These are phyloP conservation scores for Apoda limacodes DNA, from an alignment of 2,888 invertebrate species.

Conservation along the genomic window DNA sequence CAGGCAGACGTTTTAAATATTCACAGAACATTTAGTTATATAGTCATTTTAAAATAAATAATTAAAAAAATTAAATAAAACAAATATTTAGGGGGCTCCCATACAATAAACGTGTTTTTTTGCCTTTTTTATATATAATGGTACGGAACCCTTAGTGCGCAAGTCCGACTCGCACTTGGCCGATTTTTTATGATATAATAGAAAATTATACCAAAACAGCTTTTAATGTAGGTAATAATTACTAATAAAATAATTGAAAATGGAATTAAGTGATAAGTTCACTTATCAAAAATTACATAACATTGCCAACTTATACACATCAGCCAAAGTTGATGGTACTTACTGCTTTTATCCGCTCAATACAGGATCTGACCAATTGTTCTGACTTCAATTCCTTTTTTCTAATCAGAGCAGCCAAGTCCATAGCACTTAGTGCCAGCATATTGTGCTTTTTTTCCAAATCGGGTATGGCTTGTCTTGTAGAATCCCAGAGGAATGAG, in stretches of 20 bases:
- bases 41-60: too few relatives aligned
- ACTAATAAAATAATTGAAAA: neutral
- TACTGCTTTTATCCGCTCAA: conserved; percentile 80
- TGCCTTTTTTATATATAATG: too few relatives aligned
- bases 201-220: conserved; percentile 5
- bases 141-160: too few relatives aligned
- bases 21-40: too few relatives aligned
- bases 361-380: conserved; percentile 78
- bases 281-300: neutral
- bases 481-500: conserved; percentile 41
- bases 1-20: too few relatives aligned
- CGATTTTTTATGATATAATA: too few relatives aligned
- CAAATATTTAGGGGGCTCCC: too few relatives aligned
- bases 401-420: conserved; percentile 76
- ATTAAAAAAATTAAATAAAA: too few relatives aligned
- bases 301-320: neutral
- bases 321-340: too few relatives aligned
- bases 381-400: conserved; percentile 73
- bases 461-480: conserved; percentile 36
- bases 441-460: conserved; percentile 41
- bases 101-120: too few relatives aligned
- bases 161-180: too few relatives aligned
- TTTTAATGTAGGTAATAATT: neutral
- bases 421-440: conserved; percentile 72
- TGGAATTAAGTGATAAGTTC: neutral